A percentile compares a stretch with the other conserved stretches of the same genome.
Evolutionary conservation across 1,140 invertebrate genomes (phyloP).

Genomic region (Ptiloglossa arizonensis): DNA sequence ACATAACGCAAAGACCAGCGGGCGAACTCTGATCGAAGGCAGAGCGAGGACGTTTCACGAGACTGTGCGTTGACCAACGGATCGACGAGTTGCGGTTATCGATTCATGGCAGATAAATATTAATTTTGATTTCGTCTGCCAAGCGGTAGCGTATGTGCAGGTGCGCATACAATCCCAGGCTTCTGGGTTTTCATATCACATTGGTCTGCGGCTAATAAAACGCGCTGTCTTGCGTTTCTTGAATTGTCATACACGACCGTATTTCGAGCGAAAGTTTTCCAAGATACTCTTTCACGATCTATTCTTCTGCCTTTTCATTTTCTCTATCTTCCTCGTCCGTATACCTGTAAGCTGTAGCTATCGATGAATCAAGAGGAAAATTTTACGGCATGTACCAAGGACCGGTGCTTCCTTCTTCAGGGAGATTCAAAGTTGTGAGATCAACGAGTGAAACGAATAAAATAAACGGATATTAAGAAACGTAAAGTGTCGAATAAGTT

Average conservation of each 20-base stretch:
- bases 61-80: neutral
- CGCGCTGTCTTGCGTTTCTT: neutral
- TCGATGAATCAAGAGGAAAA: neutral
- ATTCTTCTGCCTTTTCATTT: neutral
- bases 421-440: neutral
- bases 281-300: neutral
- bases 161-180: neutral
- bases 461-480: neutral
- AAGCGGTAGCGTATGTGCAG: neutral
- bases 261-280: neutral
- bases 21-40: neutral
- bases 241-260: too few species aligned
- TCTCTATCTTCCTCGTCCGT: neutral
- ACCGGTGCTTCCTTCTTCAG: neutral
- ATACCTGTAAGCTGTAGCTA: neutral
- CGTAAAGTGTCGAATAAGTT: neutral
- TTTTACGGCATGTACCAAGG: neutral
- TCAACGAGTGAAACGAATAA: neutral
- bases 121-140: neutral
- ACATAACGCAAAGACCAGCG: constrained; percentile 4
- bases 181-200: neutral
- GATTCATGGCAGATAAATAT: neutral
- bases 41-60: neutral
- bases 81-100: neutral
- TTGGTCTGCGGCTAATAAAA: neutral